Percentiles rank a stretch among this genome's conserved stretches.
Evolutionary conservation across 1,140 invertebrate species (phyloP).

Genomic region (Eupeodes corollae): DNA sequence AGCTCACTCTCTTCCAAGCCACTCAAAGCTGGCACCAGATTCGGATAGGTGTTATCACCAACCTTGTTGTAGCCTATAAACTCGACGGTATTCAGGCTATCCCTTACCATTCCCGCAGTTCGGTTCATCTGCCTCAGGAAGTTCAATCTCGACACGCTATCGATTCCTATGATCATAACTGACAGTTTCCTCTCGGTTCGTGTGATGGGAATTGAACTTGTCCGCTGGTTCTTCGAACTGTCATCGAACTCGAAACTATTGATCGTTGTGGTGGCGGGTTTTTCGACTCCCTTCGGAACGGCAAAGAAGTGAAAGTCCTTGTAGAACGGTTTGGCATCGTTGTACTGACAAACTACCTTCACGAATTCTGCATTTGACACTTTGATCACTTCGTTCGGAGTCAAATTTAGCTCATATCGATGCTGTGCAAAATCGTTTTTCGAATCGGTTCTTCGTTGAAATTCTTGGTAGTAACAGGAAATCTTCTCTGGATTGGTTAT

Average conservation of each 20-base stretch:
- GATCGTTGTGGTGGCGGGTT: not conserved
- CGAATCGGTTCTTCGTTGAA: conserved; percentile 42
- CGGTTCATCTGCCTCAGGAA: conserved; percentile 70
- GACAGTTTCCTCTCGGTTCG: conserved; percentile 26
- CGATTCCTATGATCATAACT: conserved; percentile 73
- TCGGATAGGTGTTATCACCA: conserved; percentile 74
- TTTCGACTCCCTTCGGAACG: conserved; percentile 39
- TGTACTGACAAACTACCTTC: conserved; percentile 45
- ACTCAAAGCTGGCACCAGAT: conserved; percentile 60
- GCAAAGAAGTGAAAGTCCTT: conserved; percentile 59
- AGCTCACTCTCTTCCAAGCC: conserved; percentile 52
- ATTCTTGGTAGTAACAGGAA: conserved; percentile 51
- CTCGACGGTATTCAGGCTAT: conserved; percentile 51
- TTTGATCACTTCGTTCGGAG: conserved; percentile 36
- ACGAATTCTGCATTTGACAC: conserved; percentile 47
- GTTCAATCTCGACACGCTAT: conserved; percentile 75
- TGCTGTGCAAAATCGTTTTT: conserved; percentile 35
- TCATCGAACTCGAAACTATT: not conserved
- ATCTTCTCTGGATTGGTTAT: conserved; percentile 37
- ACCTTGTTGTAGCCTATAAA: conserved; percentile 72
- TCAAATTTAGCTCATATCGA: conserved; percentile 24
- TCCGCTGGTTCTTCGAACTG: not conserved
- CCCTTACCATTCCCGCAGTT: conserved; percentile 48
- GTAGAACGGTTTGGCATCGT: conserved; percentile 39
- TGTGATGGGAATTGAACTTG: not conserved